Percentiles rank a stretch among this genome's conserved stretches.
phyloP scores from a whole-genome alignment of 2,113 vertebrate genomes.

The Addax nasomaculatus region DNA sequence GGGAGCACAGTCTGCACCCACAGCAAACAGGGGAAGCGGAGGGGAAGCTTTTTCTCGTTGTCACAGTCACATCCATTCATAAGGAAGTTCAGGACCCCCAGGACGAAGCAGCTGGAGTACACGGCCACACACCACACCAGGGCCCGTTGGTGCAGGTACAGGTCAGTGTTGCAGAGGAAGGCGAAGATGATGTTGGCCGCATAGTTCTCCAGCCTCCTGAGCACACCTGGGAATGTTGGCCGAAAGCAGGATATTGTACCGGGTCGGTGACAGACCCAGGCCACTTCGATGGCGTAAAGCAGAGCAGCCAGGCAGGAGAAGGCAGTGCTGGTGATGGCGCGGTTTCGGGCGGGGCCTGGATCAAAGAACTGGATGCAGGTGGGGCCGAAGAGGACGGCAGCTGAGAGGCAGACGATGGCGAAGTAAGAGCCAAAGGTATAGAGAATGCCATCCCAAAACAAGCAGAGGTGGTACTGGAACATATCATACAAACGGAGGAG shows the following conservation, averaged over 20 bases:
- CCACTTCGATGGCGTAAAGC: not conserved
- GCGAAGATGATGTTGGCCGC: not conserved
- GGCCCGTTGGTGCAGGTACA: not conserved
- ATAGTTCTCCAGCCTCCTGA: not conserved
- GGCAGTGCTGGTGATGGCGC: accelerated
- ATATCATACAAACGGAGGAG: not conserved
- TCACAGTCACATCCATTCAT: not conserved
- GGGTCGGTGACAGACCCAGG: not conserved
- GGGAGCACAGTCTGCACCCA: not conserved
- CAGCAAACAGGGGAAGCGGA: not conserved
- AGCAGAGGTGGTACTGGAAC: not conserved
- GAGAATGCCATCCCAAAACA: not conserved
- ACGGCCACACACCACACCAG: not conserved
- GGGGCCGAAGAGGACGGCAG: accelerated
- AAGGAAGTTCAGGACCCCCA: not conserved
- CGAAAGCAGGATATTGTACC: accelerated
- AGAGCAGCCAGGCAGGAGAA: not conserved
- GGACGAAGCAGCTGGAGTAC: not conserved
- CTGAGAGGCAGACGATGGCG: accelerated
- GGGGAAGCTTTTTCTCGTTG: not conserved
- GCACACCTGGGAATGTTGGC: not conserved
- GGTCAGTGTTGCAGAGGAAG: not conserved
- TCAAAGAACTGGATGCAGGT: not conserved
- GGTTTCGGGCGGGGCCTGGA: accelerated
- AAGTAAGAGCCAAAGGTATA: not conserved